Base-by-base conservation (phyloP, 2,113 vertebrate genomes). In the Sphaerodactylus townsendi region DNA sequence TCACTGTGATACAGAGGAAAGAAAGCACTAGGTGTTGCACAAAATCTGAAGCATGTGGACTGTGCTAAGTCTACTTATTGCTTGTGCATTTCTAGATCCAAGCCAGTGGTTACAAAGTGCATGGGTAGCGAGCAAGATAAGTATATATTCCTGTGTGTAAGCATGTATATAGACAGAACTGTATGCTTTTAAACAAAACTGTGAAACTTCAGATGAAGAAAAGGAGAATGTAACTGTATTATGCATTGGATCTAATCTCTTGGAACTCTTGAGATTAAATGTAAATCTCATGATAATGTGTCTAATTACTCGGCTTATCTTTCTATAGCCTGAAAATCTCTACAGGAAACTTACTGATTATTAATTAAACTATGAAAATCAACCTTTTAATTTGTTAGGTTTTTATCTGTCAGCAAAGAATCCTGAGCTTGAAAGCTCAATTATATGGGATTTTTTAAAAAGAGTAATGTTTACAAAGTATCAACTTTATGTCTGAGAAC, bases 311-410 rank as follows among this genome's bases (percentile, higher is more conserved):
- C 65, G 33, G 41, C 41, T 85, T 79, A 79, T 85, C 77, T 85
- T n/a, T 79, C 28, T 79, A 39, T 79, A 65, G 23, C 70, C 56
- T 73, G 41, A 65, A 79, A 39, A 79, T 85, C 84, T 79, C 69
- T 66, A 35, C 33, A 74, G 77, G 77, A 85, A 85, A 79, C 11
- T 39, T 73, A 73, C 56, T 74, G 69, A 72, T 79, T 65, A 78
- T 79, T 79, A 85, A 85, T 79, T 85, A 73, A 85, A 65, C 56
- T 65, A 79, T 79, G 77, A 85, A 85, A 79, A 73, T 79, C 77
- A 85, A 65, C 56, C 53, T 53, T 73, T 73, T 79, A 85, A 66
- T 85, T 79, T 46, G 19, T 53, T 75, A 50, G n/a, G 59, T 10
- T 75, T 53, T 35, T 41, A 79, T 79, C 56, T 48, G 15, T 39